Evolutionary conservation across 2,888 invertebrate species (phyloP).

Genomic region (Scrobipalpa atriplicella): DNA sequence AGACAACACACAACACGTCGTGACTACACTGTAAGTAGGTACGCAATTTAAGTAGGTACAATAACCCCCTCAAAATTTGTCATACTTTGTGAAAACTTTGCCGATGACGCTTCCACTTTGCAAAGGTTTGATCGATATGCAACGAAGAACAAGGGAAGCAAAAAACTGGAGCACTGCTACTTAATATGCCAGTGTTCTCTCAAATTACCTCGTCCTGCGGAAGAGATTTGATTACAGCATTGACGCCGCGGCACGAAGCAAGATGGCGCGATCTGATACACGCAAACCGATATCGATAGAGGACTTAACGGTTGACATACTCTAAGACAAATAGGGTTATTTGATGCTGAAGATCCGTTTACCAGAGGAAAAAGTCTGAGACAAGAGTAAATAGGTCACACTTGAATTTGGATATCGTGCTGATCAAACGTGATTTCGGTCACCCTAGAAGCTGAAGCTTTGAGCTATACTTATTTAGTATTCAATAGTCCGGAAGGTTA

Average conservation of each 20-base stretch:
- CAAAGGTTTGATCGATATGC: too few species aligned
- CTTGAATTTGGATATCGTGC: background rate
- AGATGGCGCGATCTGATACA: slow-evolving; percentile 13
- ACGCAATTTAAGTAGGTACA: too few species aligned
- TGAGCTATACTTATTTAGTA: too few species aligned
- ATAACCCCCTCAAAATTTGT: too few species aligned
- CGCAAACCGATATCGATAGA: slow-evolving; percentile 21
- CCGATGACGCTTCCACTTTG: too few species aligned
- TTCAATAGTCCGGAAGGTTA: too few species aligned
- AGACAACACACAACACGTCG: too few species aligned
- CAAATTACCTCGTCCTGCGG: slow-evolving; percentile 1
- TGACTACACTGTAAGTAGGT: too few species aligned
- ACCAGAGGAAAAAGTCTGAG: slow-evolving; percentile 7
- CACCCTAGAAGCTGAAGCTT: background rate
- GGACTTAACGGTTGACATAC: slow-evolving; percentile 29
- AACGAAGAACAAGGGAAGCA: background rate
- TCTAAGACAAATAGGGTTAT: slow-evolving; percentile 5
- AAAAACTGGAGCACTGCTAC: slow-evolving; percentile 3
- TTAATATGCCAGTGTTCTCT: slow-evolving; percentile 13
- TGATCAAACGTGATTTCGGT: background rate
- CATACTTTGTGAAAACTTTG: too few species aligned
- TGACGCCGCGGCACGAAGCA: slow-evolving; percentile 15
- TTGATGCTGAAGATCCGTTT: background rate
- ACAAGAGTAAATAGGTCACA: background rate
- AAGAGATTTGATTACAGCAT: slow-evolving; percentile 24